Conservation (phyloP, 2,888 invertebrate genomes). For the Hirtodrosophila trivittata region DNA sequence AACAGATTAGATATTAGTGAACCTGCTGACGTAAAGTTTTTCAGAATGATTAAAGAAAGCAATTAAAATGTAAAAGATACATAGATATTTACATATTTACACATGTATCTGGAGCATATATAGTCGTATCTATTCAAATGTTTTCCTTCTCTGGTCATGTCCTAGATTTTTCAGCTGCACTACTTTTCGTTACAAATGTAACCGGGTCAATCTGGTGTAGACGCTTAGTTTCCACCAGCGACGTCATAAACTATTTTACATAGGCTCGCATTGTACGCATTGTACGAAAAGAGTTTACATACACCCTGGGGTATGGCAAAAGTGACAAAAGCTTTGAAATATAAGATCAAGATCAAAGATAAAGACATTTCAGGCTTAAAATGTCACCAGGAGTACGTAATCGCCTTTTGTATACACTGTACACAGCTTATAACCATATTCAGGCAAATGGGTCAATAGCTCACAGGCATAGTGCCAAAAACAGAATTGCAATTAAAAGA, state of each 20-base stretch:
- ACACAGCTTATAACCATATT: constrained; percentile 4
- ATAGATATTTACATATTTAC: constrained; percentile 1
- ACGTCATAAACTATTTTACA: constrained; percentile 32
- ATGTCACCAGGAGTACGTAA: too few relatives aligned
- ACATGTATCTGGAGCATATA: neutral
- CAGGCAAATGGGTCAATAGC: constrained; percentile 57
- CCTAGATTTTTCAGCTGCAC: constrained; percentile 47
- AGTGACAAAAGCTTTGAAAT: neutral
- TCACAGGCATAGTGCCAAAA: constrained; percentile 29
- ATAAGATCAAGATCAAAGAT: too few relatives aligned
- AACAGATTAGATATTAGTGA: constrained; percentile 70
- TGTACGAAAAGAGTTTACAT: constrained; percentile 6
- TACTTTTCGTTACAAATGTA: constrained; percentile 44
- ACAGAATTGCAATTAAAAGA: constrained; percentile 31
- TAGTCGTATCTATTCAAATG: constrained; percentile 9
- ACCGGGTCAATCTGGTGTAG: constrained; percentile 61
- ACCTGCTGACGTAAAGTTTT: constrained; percentile 34
- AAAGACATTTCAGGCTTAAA: too few relatives aligned
- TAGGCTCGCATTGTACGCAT: too few relatives aligned
- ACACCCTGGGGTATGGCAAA: neutral
- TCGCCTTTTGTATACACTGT: too few relatives aligned
- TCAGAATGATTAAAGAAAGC: constrained; percentile 25
- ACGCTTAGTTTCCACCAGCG: constrained; percentile 48
- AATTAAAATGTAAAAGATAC: constrained; percentile 6
- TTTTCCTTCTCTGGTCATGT: constrained; percentile 35